Conservation (phyloP, 2,797 vertebrate species). For the Sciurus vulgaris region DNA sequence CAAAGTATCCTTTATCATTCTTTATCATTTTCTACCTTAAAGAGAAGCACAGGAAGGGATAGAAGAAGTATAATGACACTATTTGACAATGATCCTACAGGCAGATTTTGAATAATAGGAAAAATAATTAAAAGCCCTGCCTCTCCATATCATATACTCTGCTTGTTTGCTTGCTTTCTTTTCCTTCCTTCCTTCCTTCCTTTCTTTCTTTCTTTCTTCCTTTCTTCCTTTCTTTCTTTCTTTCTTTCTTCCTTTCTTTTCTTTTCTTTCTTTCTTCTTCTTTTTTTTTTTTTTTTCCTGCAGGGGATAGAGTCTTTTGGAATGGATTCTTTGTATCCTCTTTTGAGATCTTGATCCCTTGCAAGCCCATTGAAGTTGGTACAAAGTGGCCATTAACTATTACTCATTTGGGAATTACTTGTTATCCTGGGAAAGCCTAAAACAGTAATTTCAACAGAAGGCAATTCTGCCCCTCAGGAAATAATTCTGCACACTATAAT, state of each 20-base stretch:
- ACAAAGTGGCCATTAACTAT: not conserved
- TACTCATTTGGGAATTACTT: not conserved
- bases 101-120: not conserved
- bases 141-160: not conserved
- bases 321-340: not conserved
- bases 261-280: not conserved
- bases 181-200: too few relatives aligned
- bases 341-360: not conserved
- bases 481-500: not conserved
- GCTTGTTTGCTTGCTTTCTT: too few relatives aligned
- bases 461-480: not conserved
- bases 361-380: not conserved
- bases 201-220: too few relatives aligned
- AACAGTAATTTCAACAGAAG: not conserved
- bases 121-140: not conserved
- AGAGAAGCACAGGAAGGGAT: not conserved
- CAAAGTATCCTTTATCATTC: not conserved
- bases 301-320: not conserved
- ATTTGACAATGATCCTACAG: not conserved
- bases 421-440: not conserved
- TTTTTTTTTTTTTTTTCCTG: not conserved
- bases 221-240: too few relatives aligned
- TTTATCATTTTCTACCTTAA: not conserved
- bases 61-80: not conserved
- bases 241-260: not conserved